A percentile compares a stretch with the other conserved stretches of the same genome.
These are phyloP conservation scores for Rhombomys opimus DNA, from an alignment of 2,113 vertebrate species.

Conservation along the genomic window DNA sequence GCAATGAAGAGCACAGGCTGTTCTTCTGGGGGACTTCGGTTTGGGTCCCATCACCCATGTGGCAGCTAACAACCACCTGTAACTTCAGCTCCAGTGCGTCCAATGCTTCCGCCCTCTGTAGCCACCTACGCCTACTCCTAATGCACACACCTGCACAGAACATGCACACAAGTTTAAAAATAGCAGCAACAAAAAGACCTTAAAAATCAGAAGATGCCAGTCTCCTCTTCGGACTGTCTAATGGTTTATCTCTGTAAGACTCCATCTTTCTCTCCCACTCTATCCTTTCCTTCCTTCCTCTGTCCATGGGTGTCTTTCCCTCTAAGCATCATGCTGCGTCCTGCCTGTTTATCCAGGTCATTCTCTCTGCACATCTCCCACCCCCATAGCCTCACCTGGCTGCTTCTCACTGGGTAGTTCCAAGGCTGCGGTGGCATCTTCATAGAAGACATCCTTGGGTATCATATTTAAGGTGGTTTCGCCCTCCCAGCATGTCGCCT, in stretches of 20 bases:
- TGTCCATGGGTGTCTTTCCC: background rate
- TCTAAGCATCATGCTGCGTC: background rate
- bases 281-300: background rate
- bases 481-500: background rate
- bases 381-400: accelerated
- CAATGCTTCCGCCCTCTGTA: background rate
- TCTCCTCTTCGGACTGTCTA: conserved; percentile 11
- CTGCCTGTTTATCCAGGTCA: background rate
- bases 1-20: background rate
- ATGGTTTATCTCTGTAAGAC: background rate
- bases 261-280: background rate
- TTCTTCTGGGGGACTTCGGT: background rate
- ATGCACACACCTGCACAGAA: background rate
- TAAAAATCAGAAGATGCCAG: background rate
- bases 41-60: background rate
- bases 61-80: background rate
- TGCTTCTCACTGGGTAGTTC: background rate
- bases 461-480: background rate
- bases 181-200: background rate
- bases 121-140: too few relatives aligned
- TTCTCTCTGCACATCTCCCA: background rate
- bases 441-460: background rate
- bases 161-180: background rate
- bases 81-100: background rate
- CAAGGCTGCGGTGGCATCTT: background rate